Base-by-base conservation (phyloP, 1,140 invertebrate genomes). In the Rhopalosiphum padi region DNA sequence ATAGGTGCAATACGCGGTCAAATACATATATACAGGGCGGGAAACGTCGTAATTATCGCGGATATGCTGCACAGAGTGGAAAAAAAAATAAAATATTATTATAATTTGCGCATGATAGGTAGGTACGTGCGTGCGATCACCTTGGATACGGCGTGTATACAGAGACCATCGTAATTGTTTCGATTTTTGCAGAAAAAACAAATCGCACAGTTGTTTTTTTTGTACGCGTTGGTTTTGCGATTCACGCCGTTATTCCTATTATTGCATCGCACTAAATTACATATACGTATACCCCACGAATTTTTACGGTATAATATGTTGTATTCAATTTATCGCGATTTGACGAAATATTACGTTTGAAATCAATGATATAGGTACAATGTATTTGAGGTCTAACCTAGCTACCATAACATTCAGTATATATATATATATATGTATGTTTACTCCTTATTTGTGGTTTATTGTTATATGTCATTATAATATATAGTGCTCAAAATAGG, bases 101-200 rank as follows among this genome's bases (percentile, higher is more conserved):
- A 48, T 25, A 43, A 35, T 35, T n/a, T n/a, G n/a, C n/a, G 46
- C 48, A 8, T 21, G 46, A 22, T 51, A 51, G 41, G 41, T 51
- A 51, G 41, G 41, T 87, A 30, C 7, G n/a, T 48, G 18, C 83
- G 41, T n/a, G 46, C 46, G 22, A 88, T 53, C 48, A 89, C 87
- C 46, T 37, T 51, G 87, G 87, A 53, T 53, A 88, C 86, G 46
- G 48, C 7, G 35, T 30, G 18, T 18, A 25, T 30, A 87, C 30
- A n/a, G 8, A 9, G 5, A 77, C n/a, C 15, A 85, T 30, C 37
- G 9, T 35, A 87, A 51, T 48, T 22, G 46, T 89, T 89, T 89
- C 87, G 87, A 89, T 89, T 89, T 89, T 89, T 89, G 48, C 22
- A 8, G 48, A 89, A 89, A 53, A 53, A 22, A 53, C 7, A 37